Evolutionary conservation across 1,140 invertebrate genomes (phyloP).

Genomic region (Diorhabda carinulata): DNA sequence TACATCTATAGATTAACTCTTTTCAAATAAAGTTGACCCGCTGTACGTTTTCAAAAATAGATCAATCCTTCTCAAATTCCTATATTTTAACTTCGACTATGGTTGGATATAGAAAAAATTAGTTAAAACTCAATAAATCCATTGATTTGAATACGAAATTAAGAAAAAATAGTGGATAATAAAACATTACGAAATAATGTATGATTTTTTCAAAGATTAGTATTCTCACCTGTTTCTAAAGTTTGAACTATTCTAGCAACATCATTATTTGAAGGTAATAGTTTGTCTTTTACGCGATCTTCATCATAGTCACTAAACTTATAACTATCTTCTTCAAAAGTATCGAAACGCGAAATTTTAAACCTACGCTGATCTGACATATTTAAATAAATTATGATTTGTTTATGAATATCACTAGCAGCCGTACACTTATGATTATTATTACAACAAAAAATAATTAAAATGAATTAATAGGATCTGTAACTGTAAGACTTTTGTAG

Average conservation of each 20-base stretch:
- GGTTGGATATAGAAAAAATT: too few relatives aligned
- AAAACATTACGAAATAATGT: too few relatives aligned
- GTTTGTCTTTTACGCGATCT: background rate
- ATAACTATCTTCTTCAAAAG: constrained; percentile 3
- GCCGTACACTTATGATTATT: background rate
- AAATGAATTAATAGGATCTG: too few relatives aligned
- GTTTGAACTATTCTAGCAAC: background rate
- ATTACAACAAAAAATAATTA: background rate
- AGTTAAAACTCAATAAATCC: too few relatives aligned
- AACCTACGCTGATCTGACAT: constrained; percentile 5
- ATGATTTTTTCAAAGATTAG: background rate
- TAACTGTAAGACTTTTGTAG: background rate
- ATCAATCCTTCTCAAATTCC: too few relatives aligned
- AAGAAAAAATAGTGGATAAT: too few relatives aligned
- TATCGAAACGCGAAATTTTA: background rate
- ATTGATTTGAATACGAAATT: too few relatives aligned
- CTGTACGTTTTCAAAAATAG: too few relatives aligned
- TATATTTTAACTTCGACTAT: too few relatives aligned
- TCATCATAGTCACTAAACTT: constrained; percentile 6
- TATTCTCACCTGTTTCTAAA: background rate
- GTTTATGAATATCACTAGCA: background rate
- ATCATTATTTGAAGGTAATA: constrained; percentile 3
- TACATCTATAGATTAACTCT: too few relatives aligned
- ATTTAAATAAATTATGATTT: background rate
- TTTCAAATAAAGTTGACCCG: too few relatives aligned